A percentile compares a stretch with the other conserved stretches of the same genome.
Conservation (phyloP, 2,888 invertebrate genomes). For the Plebejus argus region DNA sequence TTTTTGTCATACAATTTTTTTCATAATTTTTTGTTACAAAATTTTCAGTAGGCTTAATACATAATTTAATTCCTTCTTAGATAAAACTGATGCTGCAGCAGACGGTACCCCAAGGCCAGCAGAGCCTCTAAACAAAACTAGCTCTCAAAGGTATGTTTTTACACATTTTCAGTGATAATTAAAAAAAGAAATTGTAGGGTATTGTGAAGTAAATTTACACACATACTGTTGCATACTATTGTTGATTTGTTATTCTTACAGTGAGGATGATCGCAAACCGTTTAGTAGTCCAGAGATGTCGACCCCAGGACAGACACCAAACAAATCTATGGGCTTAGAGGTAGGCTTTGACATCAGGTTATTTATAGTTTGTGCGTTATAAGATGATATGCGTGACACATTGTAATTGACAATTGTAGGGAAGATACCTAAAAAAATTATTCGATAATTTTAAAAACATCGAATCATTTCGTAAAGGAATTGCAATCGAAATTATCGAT, state of each 20-base stretch:
- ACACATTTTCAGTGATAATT: no score
- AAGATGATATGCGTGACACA: no score
- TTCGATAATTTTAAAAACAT: no score
- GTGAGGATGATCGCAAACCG: slow-evolving; percentile 67
- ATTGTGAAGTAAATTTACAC: no score
- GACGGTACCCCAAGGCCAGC: slow-evolving; percentile 1
- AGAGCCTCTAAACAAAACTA: slow-evolving; percentile 29
- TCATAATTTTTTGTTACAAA: neutral
- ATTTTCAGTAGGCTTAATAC: neutral
- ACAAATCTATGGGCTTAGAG: slow-evolving; percentile 63
- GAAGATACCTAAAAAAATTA: no score
- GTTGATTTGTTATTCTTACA: slow-evolving; percentile 43
- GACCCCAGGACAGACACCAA: slow-evolving; percentile 58
- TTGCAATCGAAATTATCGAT: no score
- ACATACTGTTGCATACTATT: neutral
- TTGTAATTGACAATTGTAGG: no score
- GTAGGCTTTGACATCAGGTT: slow-evolving; percentile 45
- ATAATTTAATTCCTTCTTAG: neutral
- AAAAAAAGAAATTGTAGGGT: no score
- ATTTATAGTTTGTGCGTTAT: no score
- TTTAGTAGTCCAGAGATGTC: slow-evolving; percentile 69
- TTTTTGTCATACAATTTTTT: neutral
- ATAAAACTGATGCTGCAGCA: neutral
- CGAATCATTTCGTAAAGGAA: no score
- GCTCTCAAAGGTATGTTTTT: slow-evolving; percentile 40